These are phyloP conservation scores for Sardina pilchardus DNA, from an alignment of 2,113 vertebrate species.

Conservation along the genomic window DNA sequence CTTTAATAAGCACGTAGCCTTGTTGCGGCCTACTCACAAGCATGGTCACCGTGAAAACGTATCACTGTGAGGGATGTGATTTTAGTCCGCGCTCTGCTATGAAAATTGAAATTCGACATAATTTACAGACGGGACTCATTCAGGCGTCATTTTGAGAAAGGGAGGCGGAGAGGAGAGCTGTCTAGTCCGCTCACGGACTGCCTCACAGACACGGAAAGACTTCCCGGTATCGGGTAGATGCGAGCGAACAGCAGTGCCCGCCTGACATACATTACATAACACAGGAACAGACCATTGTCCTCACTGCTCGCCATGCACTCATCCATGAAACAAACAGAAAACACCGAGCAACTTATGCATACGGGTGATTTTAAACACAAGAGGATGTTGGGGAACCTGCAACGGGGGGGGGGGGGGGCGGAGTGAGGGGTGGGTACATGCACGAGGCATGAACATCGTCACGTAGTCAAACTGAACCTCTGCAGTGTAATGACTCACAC, in stretches of 20 bases:
- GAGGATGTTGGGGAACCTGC: too few species aligned
- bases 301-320: neutral
- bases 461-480: neutral
- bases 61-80: neutral
- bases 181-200: too few species aligned
- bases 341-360: too few species aligned
- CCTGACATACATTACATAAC: neutral
- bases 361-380: too few species aligned
- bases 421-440: too few species aligned
- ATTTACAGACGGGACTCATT: neutral
- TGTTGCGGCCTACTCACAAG: neutral
- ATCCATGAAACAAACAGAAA: neutral
- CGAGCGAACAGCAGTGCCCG: neutral
- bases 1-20: slow-evolving; percentile 4
- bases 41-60: neutral
- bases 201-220: too few species aligned
- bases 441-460: neutral
- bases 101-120: neutral
- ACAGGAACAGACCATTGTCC: neutral
- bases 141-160: neutral
- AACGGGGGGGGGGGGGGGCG: too few species aligned
- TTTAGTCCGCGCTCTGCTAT: neutral
- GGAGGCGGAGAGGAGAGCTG: neutral
- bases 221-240: neutral
- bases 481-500: neutral